Conservation (phyloP, 2,888 invertebrate genomes). For the Stegophylla sp. region DNA sequence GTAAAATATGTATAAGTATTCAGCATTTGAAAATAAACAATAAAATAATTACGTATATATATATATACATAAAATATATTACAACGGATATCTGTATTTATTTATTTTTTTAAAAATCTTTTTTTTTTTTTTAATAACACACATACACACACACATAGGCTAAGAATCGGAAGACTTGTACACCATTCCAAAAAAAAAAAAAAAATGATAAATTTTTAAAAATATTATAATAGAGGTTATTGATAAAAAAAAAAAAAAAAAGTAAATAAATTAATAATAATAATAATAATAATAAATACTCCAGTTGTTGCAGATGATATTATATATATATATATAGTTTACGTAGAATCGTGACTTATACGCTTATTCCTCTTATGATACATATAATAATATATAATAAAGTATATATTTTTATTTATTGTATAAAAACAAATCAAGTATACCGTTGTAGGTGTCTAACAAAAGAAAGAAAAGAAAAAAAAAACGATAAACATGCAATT, state of each 20-base stretch:
- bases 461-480: conserved; percentile 34
- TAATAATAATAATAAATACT: not conserved
- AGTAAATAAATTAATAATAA: no score
- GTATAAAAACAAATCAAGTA: conserved; percentile 46
- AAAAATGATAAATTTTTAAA: no score
- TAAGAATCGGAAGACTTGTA: conserved; percentile 54
- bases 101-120: no score
- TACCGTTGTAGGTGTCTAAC: conserved; percentile 25
- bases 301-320: no score
- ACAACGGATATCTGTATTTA: conserved; percentile 39
- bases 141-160: conserved; percentile 12
- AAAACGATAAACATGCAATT: conserved; percentile 41
- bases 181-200: conserved; percentile 43
- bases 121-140: conserved; percentile 26
- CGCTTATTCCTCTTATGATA: not conserved
- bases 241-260: no score
- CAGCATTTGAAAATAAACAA: no score
- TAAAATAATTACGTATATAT: no score
- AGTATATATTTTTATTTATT: conserved; percentile 32
- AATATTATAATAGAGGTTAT: no score
- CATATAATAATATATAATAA: not conserved
- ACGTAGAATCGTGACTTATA: not conserved
- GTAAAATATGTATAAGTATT: no score
- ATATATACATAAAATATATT: not conserved
- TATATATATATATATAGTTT: no score